A percentile compares a stretch with the other conserved stretches of the same genome.
Conservation (phyloP, 35 echinoderm and acorn worm genomes). For the Patiria miniata region DNA sequence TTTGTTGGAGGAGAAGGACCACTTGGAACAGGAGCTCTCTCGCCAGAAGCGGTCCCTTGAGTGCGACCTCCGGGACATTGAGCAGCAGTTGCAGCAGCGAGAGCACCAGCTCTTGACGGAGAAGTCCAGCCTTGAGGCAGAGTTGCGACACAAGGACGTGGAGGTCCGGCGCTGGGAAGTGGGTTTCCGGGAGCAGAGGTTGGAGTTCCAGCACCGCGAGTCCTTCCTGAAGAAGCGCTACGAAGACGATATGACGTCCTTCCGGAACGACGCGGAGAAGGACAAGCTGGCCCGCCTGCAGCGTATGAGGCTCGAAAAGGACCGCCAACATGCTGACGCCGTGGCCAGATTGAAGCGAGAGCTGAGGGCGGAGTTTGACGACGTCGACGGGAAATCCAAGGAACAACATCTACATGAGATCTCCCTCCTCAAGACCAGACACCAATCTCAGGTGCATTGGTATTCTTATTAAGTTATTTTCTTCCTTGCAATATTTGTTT, state of each 20-base stretch:
- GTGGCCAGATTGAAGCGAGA: slow-evolving; percentile 74
- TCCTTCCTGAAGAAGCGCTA: slow-evolving; percentile 67
- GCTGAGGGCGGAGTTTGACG: slow-evolving; percentile 72
- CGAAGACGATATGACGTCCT: slow-evolving; percentile 42
- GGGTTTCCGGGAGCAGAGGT: slow-evolving; percentile 75
- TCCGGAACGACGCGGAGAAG: slow-evolving; percentile 43
- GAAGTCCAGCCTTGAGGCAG: slow-evolving; percentile 77
- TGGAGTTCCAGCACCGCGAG: slow-evolving; percentile 77
- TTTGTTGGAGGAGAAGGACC: slow-evolving; percentile 84
- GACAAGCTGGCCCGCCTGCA: slow-evolving; percentile 64
- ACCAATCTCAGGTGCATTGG: slow-evolving; percentile 99
- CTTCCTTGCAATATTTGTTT: background rate
- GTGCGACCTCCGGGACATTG: slow-evolving; percentile 81
- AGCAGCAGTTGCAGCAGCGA: slow-evolving; percentile 72
- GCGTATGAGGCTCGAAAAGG: slow-evolving; percentile 72
- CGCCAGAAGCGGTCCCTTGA: slow-evolving; percentile 82
- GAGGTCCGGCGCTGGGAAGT: slow-evolving; percentile 76
- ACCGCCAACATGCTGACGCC: slow-evolving; percentile 87
- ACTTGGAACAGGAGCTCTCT: slow-evolving; percentile 91
- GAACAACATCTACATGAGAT: slow-evolving; percentile 84
- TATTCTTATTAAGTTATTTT: slow-evolving; percentile 79
- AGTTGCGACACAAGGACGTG: slow-evolving; percentile 88
- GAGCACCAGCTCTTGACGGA: slow-evolving; percentile 72
- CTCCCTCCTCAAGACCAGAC: slow-evolving; percentile 84
- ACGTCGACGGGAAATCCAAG: slow-evolving; percentile 35